Conservation (phyloP, 2,797 vertebrate species). For the Hippocampus kuda region DNA sequence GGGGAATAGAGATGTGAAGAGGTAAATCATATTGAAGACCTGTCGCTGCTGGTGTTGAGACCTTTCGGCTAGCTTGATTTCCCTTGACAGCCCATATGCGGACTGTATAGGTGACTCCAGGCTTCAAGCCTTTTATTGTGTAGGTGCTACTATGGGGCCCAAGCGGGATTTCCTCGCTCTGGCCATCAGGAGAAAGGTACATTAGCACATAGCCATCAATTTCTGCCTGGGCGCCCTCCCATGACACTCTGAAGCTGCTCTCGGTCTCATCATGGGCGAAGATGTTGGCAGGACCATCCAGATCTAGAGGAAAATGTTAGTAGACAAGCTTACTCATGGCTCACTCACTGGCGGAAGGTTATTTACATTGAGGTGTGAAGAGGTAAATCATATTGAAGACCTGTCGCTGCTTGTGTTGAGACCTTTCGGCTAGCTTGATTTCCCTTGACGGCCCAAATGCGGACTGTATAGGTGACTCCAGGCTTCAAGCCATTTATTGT, state of each 20-base stretch:
- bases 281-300: slow-evolving; percentile 68
- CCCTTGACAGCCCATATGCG: slow-evolving; percentile 71
- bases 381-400: slow-evolving; percentile 34
- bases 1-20: too few relatives aligned
- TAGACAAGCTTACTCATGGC: slow-evolving; percentile 21
- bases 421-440: slow-evolving; percentile 60
- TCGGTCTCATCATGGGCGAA: slow-evolving; percentile 64
- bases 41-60: slow-evolving; percentile 51
- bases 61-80: slow-evolving; percentile 60
- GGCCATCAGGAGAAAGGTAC: slow-evolving; percentile 62
- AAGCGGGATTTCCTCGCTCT: slow-evolving; percentile 57
- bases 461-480: slow-evolving; percentile 64
- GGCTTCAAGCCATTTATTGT: slow-evolving; percentile 63
- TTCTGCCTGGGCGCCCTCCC: slow-evolving; percentile 65
- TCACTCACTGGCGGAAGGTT: neutral
- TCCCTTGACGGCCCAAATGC: slow-evolving; percentile 71
- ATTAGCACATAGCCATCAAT: slow-evolving; percentile 70
- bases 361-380: slow-evolving; percentile 12
- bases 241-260: slow-evolving; percentile 64
- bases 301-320: slow-evolving; percentile 44
- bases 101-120: slow-evolving; percentile 66
- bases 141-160: slow-evolving; percentile 59
- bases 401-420: slow-evolving; percentile 54
- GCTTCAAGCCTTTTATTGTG: slow-evolving; percentile 60
- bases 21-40: slow-evolving; percentile 33